Conservation (phyloP, 2,797 vertebrate species). For the Periophthalmus magnuspinnatus region DNA sequence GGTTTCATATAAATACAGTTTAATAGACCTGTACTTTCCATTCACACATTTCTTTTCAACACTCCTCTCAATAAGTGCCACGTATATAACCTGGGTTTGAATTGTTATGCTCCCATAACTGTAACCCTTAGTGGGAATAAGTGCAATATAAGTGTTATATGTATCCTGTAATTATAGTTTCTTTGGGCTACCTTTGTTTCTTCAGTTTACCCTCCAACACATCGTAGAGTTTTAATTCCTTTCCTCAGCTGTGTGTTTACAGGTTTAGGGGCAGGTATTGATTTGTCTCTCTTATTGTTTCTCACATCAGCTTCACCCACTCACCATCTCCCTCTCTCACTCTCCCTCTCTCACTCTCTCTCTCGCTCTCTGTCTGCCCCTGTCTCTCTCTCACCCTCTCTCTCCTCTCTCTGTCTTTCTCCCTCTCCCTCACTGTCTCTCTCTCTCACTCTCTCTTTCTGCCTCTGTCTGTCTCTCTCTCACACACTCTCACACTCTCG, state of each 20-base stretch:
- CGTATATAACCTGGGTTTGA: background rate
- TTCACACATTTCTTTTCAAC: background rate
- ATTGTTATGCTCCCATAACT: slow-evolving; percentile 30
- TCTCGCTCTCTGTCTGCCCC: slow-evolving; percentile 46
- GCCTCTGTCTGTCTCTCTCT: too few relatives aligned
- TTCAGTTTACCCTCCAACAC: slow-evolving; percentile 58
- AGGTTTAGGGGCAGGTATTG: slow-evolving; percentile 71
- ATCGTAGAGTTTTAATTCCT: slow-evolving; percentile 67
- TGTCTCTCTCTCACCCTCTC: slow-evolving; percentile 29
- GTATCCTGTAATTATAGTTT: background rate
- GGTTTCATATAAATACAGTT: slow-evolving; percentile 20
- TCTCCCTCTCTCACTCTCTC: background rate
- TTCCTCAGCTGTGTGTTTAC: slow-evolving; percentile 65
- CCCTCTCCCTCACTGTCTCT: slow-evolving; percentile 23
- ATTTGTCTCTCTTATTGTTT: slow-evolving; percentile 65
- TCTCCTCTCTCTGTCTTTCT: slow-evolving; percentile 19
- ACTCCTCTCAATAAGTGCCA: background rate
- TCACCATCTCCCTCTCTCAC: slow-evolving; percentile 32
- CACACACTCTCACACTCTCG: too few relatives aligned
- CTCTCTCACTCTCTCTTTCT: too few relatives aligned
- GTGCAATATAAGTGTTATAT: background rate
- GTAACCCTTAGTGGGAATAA: slow-evolving; percentile 27
- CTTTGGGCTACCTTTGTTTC: slow-evolving; percentile 28
- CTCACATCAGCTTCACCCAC: slow-evolving; percentile 45
- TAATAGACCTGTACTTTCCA: slow-evolving; percentile 15